Conservation (phyloP, 1,140 invertebrate species). For the Spodoptera litura region DNA sequence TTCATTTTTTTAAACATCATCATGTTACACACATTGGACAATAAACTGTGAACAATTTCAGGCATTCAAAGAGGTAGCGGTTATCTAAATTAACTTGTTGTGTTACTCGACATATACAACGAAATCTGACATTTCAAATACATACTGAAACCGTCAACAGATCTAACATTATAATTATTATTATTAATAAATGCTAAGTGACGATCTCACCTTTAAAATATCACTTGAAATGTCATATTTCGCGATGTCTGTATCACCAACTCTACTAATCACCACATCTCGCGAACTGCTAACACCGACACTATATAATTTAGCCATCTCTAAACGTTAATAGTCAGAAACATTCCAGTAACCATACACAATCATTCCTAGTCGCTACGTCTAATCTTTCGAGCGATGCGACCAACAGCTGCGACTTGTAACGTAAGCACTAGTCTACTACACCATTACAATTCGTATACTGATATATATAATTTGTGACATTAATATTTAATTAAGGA, state of each 20-base stretch:
- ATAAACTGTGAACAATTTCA: conserved; percentile 72
- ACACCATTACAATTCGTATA: conserved; percentile 2
- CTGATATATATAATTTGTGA: conserved; percentile 19
- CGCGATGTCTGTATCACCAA: conserved; percentile 27
- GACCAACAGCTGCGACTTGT: neutral
- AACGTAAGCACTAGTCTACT: neutral
- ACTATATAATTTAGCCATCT: conserved; percentile 52
- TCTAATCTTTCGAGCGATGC: conserved; percentile 21
- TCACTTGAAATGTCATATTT: conserved; percentile 34
- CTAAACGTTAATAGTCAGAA: conserved; percentile 47
- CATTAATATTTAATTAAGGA: conserved; percentile 1
- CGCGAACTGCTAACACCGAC: conserved; percentile 55
- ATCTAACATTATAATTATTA: conserved; percentile 34
- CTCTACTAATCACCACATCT: conserved; percentile 54
- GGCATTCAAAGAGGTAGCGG: conserved; percentile 81
- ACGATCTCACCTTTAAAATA: neutral
- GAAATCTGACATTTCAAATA: conserved; percentile 32
- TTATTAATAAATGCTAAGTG: conserved; percentile 43
- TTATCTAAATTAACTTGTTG: conserved; percentile 56
- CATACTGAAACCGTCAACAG: neutral
- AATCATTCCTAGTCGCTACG: conserved; percentile 38
- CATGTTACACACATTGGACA: conserved; percentile 75
- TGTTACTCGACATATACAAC: neutral
- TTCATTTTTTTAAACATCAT: conserved; percentile 72
- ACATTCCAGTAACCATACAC: conserved; percentile 41